phyloP scores from a whole-genome alignment of 2,888 invertebrate species.

The Hypomecis atomaria region DNA sequence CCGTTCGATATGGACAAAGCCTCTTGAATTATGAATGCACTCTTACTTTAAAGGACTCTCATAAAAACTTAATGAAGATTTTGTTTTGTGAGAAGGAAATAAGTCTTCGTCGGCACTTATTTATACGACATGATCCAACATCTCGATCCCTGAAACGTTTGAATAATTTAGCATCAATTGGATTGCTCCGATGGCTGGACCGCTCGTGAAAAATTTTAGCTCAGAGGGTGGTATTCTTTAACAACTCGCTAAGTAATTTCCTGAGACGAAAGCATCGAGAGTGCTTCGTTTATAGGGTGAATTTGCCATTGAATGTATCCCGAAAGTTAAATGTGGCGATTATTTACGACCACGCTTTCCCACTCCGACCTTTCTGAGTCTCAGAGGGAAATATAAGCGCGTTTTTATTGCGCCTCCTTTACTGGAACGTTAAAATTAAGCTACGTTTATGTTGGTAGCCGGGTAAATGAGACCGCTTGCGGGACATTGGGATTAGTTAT shows the following conservation, averaged over 20 bases:
- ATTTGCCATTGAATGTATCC: slow-evolving; percentile 60
- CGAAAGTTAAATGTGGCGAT: slow-evolving; percentile 65
- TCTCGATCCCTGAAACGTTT: slow-evolving; percentile 50
- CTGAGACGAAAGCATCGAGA: slow-evolving; percentile 54
- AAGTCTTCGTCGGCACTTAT: slow-evolving; percentile 28
- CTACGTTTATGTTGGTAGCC: slow-evolving; percentile 51
- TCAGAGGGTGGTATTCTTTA: slow-evolving; percentile 38
- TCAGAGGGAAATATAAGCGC: slow-evolving; percentile 57
- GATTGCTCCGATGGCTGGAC: slow-evolving; percentile 49
- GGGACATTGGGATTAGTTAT: slow-evolving; percentile 42
- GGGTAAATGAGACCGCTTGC: slow-evolving; percentile 47
- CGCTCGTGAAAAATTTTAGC: slow-evolving; percentile 48
- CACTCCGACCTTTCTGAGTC: slow-evolving; percentile 53
- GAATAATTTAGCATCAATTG: slow-evolving; percentile 59
- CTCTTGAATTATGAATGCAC: slow-evolving; percentile 28
- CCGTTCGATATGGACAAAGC: slow-evolving; percentile 8
- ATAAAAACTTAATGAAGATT: slow-evolving; percentile 34
- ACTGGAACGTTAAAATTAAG: slow-evolving; percentile 62
- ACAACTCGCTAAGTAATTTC: slow-evolving; percentile 45
- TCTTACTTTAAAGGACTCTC: slow-evolving; percentile 24
- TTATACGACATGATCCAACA: slow-evolving; percentile 39
- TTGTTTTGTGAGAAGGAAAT: slow-evolving; percentile 28
- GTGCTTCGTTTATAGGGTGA: slow-evolving; percentile 61
- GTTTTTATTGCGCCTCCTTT: slow-evolving; percentile 60
- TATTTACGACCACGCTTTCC: slow-evolving; percentile 64